Base-by-base conservation (phyloP, 2,113 vertebrate genomes). In the Pseudolaguvia tuberculata region DNA sequence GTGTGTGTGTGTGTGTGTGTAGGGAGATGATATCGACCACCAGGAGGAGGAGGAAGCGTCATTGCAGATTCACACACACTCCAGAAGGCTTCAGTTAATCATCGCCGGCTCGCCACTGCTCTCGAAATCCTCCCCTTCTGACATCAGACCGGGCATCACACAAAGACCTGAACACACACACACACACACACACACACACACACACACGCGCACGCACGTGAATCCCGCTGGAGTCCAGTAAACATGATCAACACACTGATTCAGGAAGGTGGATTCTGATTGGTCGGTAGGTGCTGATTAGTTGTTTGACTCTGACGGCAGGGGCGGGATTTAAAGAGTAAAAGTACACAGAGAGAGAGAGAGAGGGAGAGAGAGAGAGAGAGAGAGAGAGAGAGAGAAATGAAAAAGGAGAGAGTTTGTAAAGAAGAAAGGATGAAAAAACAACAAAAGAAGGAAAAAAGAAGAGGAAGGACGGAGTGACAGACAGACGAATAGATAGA, bases 121-220 rank as follows among this genome's bases (percentile, higher is more conserved):
- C 7, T 76, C 78, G 0, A 72, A 77, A 18, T 78, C 82, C 25
- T 73, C 63, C 18, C 31, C 2, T 25, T 80, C 78, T 1, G 67
- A 59, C 74, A 85, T 56, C 45, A 85, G 78, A 14, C 78, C 79
- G 5, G 72, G 59, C 69, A 80, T 77, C 35, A 73, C 69, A 9
- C 67, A 5, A 72, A 80, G 74, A 57, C 75, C 82, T 85, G 73
- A 3, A 11, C 21, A 48, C 14, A 47, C 47, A 75, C 14, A 71
- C 39, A 58, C 51, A 27, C 62, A 52, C 55, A 55, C 20, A 13
- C 42, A 48, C 56, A 50, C n/a, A 52, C 59, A 56, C 3, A 29
- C 52, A 63, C 20, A 17, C 39, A 48, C 9, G 18, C 57, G 55
- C 18, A 50, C 31, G 6, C 14, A n/a, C 12, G 35, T 12, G 25